phyloP scores from a whole-genome alignment of 2,113 vertebrate species.

The Raphicerus campestris region DNA sequence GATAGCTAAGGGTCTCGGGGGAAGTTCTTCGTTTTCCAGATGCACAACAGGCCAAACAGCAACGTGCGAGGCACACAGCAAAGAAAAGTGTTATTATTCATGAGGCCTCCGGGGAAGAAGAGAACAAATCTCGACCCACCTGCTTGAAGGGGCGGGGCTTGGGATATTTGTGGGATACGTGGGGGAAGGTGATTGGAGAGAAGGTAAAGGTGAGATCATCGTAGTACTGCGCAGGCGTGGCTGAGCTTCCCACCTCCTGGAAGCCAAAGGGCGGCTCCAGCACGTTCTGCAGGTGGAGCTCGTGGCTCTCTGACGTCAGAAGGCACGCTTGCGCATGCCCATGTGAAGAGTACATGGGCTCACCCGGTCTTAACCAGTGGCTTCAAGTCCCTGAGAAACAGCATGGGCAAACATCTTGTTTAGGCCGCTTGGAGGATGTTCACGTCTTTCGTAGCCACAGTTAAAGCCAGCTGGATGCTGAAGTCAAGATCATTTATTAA shows the following conservation, averaged over 20 bases:
- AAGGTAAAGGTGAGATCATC: neutral
- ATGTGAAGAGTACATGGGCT: neutral
- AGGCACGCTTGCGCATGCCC: neutral
- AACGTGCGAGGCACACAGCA: neutral
- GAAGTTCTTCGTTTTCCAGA: neutral
- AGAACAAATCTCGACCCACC: neutral
- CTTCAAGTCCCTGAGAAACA: neutral
- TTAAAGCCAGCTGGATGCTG: neutral
- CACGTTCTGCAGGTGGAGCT: neutral
- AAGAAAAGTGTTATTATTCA: neutral
- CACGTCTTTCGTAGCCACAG: neutral
- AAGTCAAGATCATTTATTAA: neutral
- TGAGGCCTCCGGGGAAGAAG: neutral
- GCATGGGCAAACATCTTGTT: neutral
- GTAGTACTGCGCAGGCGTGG: neutral
- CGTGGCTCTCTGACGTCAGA: neutral
- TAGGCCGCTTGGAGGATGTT: neutral
- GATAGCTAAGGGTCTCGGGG: neutral
- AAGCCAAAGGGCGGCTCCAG: neutral
- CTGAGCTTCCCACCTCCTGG: neutral
- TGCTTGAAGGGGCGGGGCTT: no score
- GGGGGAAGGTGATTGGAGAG: neutral
- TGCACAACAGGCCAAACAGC: neutral
- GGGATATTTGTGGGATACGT: neutral
- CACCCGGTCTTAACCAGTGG: neutral